Evolutionary conservation across 2,888 invertebrate species (phyloP).

Genomic region (Drosophila tanythrix): DNA sequence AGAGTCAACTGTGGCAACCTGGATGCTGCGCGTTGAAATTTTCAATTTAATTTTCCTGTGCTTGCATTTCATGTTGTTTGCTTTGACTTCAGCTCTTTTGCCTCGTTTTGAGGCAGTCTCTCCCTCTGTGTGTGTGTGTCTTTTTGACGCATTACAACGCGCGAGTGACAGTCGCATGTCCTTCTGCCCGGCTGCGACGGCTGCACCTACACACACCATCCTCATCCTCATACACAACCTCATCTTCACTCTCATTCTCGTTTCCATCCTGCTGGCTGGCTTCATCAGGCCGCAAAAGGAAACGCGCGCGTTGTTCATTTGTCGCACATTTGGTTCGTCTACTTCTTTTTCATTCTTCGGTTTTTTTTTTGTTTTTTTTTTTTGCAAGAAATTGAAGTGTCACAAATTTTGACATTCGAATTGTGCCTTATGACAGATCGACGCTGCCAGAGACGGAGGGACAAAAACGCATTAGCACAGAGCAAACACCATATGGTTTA

Average conservation of each 20-base stretch:
- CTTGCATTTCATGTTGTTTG: constrained; percentile 73
- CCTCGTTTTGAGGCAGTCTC: constrained; percentile 23
- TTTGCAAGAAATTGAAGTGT: constrained; percentile 82
- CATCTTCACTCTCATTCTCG: neutral
- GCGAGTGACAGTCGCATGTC: constrained; percentile 71
- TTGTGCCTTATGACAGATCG: constrained; percentile 80
- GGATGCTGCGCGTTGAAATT: constrained; percentile 75
- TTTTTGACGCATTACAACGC: constrained; percentile 76
- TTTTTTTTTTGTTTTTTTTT: constrained; percentile 23
- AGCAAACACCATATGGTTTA: constrained; percentile 58
- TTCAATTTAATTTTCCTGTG: constrained; percentile 80
- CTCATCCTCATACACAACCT: constrained; percentile 6
- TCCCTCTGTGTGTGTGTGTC: constrained; percentile 32
- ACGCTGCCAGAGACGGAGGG: constrained; percentile 38
- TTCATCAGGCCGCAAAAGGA: constrained; percentile 38
- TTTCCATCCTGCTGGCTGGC: constrained; percentile 30
- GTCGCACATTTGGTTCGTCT: constrained; percentile 64
- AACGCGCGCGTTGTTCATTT: constrained; percentile 68
- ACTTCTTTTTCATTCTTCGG: constrained; percentile 15
- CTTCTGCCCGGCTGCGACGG: constrained; percentile 48
- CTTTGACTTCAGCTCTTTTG: constrained; percentile 69
- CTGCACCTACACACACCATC: constrained; percentile 67
- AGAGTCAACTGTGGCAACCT: constrained; percentile 77
- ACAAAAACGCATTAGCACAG: constrained; percentile 61
- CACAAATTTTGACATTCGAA: constrained; percentile 85